These are phyloP conservation scores for Phocides pigmalion DNA, from an alignment of 1,140 invertebrate species.

Conservation along the genomic window DNA sequence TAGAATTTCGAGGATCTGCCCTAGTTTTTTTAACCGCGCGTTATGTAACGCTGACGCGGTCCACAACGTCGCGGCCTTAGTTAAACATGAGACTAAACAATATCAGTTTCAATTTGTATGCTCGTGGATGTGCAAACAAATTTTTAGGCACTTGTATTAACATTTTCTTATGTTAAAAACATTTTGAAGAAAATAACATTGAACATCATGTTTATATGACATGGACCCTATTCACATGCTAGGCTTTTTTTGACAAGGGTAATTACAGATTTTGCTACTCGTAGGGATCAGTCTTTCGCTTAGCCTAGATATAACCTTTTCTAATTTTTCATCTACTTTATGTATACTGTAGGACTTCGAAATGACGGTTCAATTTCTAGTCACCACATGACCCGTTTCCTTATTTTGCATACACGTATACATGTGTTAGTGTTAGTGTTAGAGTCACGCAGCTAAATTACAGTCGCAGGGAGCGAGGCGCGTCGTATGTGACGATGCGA, in stretches of 20 bases:
- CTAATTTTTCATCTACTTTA: too few relatives aligned
- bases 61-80: conserved; percentile 20
- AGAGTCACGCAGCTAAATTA: conserved; percentile 18
- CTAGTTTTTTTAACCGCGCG: conserved; percentile 57
- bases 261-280: too few relatives aligned
- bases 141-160: too few relatives aligned
- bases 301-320: too few relatives aligned
- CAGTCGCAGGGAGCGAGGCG: conserved; percentile 10
- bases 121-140: too few relatives aligned
- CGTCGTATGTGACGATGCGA: conserved; percentile 38
- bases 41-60: conserved; percentile 43
- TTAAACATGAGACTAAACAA: conserved; percentile 4
- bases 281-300: too few relatives aligned
- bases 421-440: too few relatives aligned
- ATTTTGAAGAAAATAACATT: background rate
- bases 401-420: too few relatives aligned
- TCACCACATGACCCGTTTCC: background rate
- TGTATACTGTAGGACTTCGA: too few relatives aligned
- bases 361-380: background rate
- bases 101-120: background rate
- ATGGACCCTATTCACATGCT: background rate
- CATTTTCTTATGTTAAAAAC: too few relatives aligned
- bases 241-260: background rate
- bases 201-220: background rate
- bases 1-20: conserved; percentile 74